Evolutionary conservation across 2,797 vertebrate species (phyloP).

Genomic region (Myotis daubentonii): DNA sequence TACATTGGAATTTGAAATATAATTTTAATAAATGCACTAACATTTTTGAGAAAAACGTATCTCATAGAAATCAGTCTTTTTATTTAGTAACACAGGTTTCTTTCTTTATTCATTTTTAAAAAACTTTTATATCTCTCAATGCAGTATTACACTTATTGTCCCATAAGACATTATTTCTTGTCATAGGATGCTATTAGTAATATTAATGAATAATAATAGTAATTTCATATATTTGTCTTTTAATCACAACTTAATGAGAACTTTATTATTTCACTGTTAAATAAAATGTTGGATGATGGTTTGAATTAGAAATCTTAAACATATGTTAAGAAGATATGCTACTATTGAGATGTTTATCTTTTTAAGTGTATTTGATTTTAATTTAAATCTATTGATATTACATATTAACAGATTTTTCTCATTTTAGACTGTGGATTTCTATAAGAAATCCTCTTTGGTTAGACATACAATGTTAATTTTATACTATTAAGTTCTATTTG

Average conservation of each 20-base stretch:
- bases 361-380: conserved; percentile 24
- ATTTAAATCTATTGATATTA: background rate
- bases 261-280: conserved; percentile 18
- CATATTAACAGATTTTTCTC: background rate
- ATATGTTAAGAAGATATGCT: background rate
- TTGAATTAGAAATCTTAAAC: conserved; percentile 32
- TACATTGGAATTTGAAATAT: background rate
- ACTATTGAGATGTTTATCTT: conserved; percentile 4
- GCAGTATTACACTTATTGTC: background rate
- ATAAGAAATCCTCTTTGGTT: background rate
- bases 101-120: background rate
- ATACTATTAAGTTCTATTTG: background rate
- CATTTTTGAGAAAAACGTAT: background rate
- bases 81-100: background rate
- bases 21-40: conserved; percentile 41
- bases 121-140: background rate
- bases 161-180: conserved; percentile 18
- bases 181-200: background rate
- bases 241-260: conserved; percentile 17
- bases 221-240: conserved; percentile 8
- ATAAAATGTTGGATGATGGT: conserved; percentile 28
- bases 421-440: conserved; percentile 23
- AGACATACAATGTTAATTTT: background rate
- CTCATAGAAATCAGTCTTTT: conserved; percentile 19
- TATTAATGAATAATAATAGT: background rate